Percentiles rank a stretch among this genome's conserved stretches.
Evolutionary conservation across 2,888 invertebrate genomes (phyloP).

Genomic region (Colostygia pectinataria): DNA sequence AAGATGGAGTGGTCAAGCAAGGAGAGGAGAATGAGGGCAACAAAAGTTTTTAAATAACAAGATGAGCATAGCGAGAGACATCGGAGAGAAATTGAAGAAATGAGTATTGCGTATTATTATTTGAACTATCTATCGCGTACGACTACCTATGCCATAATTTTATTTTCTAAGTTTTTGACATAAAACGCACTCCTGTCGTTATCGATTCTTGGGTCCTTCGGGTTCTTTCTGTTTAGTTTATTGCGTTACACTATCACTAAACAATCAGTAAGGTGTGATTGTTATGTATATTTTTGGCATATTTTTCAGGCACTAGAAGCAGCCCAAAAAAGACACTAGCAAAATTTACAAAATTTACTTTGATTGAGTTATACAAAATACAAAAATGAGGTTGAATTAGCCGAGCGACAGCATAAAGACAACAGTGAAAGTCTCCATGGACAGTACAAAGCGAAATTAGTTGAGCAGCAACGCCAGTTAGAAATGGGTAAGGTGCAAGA

Average conservation of each 20-base stretch:
- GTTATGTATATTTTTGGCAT: too few relatives aligned
- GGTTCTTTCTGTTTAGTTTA: too few relatives aligned
- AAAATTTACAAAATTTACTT: conserved; percentile 45
- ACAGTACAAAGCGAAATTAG: conserved; percentile 64
- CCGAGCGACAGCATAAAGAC: conserved; percentile 61
- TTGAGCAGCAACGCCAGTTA: conserved; percentile 72
- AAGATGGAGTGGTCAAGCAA: conserved; percentile 82
- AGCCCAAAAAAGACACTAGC: conserved; percentile 53
- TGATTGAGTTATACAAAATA: conserved; percentile 54
- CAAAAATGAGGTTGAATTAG: conserved; percentile 47
- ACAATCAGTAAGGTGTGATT: too few relatives aligned
- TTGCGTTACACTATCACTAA: too few relatives aligned
- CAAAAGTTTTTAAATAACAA: conserved; percentile 70
- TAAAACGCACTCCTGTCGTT: too few relatives aligned
- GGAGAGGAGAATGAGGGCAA: conserved; percentile 81
- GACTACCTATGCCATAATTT: too few relatives aligned
- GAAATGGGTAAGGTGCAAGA: conserved; percentile 57
- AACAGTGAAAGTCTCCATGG: conserved; percentile 71
- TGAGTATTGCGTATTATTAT: conserved; percentile 42
- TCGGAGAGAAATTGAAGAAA: conserved; percentile 72
- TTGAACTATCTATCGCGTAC: too few relatives aligned
- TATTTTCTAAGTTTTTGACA: too few relatives aligned
- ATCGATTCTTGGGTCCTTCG: too few relatives aligned
- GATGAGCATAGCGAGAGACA: conserved; percentile 72
- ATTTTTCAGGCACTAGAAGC: conserved; percentile 46